A percentile compares a stretch with the other conserved stretches of the same genome.
Conservation (phyloP, 2,113 vertebrate genomes). For the Todiramphus chloris region DNA sequence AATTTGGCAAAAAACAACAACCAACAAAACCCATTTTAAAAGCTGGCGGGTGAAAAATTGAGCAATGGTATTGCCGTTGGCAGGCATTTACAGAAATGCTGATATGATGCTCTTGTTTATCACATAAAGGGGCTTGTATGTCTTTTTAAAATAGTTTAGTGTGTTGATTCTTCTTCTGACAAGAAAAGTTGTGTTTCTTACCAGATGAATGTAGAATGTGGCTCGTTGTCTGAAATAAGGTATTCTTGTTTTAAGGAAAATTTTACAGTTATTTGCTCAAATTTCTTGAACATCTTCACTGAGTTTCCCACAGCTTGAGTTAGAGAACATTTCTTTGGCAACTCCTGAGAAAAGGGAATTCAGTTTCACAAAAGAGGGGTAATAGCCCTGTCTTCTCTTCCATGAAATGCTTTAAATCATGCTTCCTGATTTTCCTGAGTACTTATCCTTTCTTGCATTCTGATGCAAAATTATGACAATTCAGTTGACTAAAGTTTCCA, state of each 20-base stretch:
- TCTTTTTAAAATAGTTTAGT: background rate
- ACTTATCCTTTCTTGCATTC: background rate
- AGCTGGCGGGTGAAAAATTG: background rate
- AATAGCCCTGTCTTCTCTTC: background rate
- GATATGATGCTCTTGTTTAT: background rate
- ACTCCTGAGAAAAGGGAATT: background rate
- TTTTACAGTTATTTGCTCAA: background rate
- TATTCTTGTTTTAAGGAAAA: background rate
- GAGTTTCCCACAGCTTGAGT: background rate
- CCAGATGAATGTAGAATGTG: background rate
- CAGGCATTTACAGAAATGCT: background rate
- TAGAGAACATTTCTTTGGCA: background rate
- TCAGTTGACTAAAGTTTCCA: background rate
- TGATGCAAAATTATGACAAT: background rate
- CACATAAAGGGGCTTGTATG: background rate
- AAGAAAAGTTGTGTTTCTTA: background rate
- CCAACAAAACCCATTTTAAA: background rate
- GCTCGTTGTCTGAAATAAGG: background rate
- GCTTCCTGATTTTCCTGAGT: background rate
- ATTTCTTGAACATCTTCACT: background rate
- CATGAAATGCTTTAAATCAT: background rate
- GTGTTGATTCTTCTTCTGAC: background rate
- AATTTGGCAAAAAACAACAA: background rate
- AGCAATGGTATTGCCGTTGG: background rate
- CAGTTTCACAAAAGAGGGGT: background rate